A percentile compares a stretch with the other conserved stretches of the same genome.
Conservation (phyloP, 1,140 invertebrate species). For the Charaxes varanes region DNA sequence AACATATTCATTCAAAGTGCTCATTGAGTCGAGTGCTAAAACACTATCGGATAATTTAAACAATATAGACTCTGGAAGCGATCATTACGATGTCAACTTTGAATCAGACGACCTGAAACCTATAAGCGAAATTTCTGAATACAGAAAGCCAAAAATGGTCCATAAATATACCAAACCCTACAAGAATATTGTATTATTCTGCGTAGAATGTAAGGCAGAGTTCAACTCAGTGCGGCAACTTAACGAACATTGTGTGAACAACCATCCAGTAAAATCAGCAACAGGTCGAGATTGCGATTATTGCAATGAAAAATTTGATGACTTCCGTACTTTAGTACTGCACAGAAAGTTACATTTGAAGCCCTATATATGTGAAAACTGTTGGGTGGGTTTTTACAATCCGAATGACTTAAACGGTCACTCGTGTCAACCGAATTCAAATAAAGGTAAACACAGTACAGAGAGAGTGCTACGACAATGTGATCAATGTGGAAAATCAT, state of each 20-base stretch:
- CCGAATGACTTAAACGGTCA: conserved; percentile 42
- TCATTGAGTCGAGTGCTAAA: conserved; percentile 52
- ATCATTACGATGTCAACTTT: conserved; percentile 36
- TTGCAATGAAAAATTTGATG: conserved; percentile 66
- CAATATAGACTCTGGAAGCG: conserved; percentile 28
- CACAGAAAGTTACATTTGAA: conserved; percentile 63
- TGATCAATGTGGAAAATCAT: conserved; percentile 70
- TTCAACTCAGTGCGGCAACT: conserved; percentile 45
- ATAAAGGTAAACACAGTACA: conserved; percentile 40
- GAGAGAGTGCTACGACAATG: conserved; percentile 53
- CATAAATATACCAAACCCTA: conserved; percentile 20
- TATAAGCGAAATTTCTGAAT: conserved; percentile 12
- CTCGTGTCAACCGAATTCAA: conserved; percentile 41
- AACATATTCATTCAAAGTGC: conserved; percentile 62
- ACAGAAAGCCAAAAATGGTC: conserved; percentile 2
- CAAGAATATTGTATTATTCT: conserved; percentile 39
- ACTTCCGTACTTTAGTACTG: conserved; percentile 55
- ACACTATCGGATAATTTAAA: conserved; percentile 35
- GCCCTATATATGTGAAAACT: conserved; percentile 63
- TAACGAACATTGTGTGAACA: conserved; percentile 46
- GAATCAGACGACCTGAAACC: conserved; percentile 44
- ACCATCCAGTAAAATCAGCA: conserved; percentile 42
- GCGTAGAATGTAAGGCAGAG: conserved; percentile 56
- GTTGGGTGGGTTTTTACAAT: conserved; percentile 63
- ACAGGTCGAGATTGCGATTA: conserved; percentile 63